A percentile compares a stretch with the other conserved stretches of the same genome.
Conservation (phyloP, 2,797 vertebrate species). For the Sphenodon punctatus region DNA sequence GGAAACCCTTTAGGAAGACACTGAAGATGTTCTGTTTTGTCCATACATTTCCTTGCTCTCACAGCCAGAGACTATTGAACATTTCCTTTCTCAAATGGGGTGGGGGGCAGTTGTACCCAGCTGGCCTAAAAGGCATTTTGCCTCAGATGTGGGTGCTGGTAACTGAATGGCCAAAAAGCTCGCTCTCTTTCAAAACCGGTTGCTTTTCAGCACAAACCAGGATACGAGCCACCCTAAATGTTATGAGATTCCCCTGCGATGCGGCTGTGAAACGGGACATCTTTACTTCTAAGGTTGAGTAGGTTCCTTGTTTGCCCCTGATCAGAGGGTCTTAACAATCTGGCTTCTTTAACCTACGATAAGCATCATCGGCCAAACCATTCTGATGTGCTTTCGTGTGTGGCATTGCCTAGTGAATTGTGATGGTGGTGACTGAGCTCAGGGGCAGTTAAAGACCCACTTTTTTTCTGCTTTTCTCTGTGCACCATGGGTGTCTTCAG, state of each 20-base stretch:
- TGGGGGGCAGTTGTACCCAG: too few relatives aligned
- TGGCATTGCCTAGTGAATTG: neutral
- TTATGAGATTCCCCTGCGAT: fast-evolving
- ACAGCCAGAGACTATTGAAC: too few relatives aligned
- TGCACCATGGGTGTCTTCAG: fast-evolving
- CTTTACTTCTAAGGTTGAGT: fast-evolving
- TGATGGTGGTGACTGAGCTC: neutral
- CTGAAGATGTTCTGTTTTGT: neutral
- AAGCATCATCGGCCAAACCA: fast-evolving
- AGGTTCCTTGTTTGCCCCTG: fast-evolving
- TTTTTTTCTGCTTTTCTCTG: neutral
- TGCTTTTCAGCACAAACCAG: neutral
- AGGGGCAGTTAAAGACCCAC: neutral
- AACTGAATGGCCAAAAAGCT: too few relatives aligned
- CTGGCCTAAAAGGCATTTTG: too few relatives aligned
- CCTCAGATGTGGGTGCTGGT: too few relatives aligned
- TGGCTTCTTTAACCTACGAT: too few relatives aligned
- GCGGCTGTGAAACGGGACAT: neutral
- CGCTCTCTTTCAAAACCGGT: fast-evolving
- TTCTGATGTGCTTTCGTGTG: fast-evolving
- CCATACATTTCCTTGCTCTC: neutral
- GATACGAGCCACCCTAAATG: fast-evolving
- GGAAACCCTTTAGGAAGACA: neutral
- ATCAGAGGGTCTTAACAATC: too few relatives aligned
- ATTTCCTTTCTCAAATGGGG: too few relatives aligned